These are phyloP conservation scores for Poecile atricapillus DNA, from an alignment of 2,113 vertebrate genomes.

Conservation along the genomic window DNA sequence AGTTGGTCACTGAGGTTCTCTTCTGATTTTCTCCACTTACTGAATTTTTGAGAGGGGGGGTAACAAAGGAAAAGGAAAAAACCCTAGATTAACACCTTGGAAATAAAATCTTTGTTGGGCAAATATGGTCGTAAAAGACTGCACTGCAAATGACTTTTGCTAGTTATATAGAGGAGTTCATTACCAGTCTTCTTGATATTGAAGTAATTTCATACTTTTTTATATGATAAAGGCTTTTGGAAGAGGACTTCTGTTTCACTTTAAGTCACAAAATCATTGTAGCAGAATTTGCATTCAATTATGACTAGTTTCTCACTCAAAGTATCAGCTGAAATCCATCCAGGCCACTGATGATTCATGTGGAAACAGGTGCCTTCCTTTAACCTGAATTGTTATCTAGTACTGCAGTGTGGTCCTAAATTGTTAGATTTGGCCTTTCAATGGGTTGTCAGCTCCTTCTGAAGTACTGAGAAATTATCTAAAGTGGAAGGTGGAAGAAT, in stretches of 20 bases:
- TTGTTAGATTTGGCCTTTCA: neutral
- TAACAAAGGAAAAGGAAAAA: neutral
- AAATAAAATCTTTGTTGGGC: neutral
- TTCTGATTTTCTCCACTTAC: neutral
- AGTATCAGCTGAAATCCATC: neutral
- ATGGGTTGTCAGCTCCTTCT: neutral
- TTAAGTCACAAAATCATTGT: neutral
- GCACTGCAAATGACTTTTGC: neutral
- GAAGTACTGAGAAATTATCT: neutral
- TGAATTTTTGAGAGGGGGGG: neutral
- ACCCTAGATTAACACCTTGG: neutral
- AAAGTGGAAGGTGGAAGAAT: neutral
- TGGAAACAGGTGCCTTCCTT: neutral
- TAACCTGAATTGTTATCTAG: neutral
- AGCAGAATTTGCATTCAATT: neutral
- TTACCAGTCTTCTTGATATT: neutral
- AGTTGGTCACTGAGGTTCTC: neutral
- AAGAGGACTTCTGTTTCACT: neutral
- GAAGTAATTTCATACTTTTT: neutral
- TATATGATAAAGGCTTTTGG: neutral
- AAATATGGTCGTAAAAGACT: neutral
- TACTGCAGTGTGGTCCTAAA: neutral
- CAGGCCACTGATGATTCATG: neutral
- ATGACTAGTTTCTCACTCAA: neutral
- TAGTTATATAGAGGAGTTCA: neutral